A percentile compares a stretch with the other conserved stretches of the same genome.
Evolutionary conservation across 2,888 invertebrate species (phyloP).

Genomic region (Drosophila falleni): DNA sequence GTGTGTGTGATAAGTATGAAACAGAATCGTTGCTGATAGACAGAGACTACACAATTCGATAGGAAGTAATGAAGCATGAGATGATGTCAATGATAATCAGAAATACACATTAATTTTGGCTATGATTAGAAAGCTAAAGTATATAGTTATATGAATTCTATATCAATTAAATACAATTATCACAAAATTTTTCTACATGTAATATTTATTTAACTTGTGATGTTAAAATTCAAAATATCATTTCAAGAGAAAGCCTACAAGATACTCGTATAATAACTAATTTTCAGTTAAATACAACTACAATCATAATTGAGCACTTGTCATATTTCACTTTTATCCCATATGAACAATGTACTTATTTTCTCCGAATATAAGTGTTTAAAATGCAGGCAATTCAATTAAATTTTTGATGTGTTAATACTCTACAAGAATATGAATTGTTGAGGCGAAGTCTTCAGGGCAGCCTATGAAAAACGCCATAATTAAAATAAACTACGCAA

Average conservation of each 20-base stretch:
- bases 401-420: neutral
- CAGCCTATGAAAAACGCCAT: too few species aligned
- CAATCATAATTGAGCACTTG: neutral
- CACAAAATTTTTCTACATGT: neutral
- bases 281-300: neutral
- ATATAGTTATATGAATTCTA: neutral
- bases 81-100: slow-evolving; percentile 24
- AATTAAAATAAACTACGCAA: too few species aligned
- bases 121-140: neutral
- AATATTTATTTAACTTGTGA: neutral
- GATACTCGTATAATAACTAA: too few species aligned
- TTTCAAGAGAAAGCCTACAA: too few species aligned
- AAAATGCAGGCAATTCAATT: neutral
- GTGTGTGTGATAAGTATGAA: slow-evolving; percentile 35
- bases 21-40: slow-evolving; percentile 20
- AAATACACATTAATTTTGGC: slow-evolving; percentile 14
- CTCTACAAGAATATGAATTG: too few species aligned
- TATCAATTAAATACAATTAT: neutral
- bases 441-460: too few species aligned
- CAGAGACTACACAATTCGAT: slow-evolving; percentile 13
- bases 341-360: neutral
- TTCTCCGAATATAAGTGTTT: neutral
- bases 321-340: neutral
- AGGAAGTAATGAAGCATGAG: slow-evolving; percentile 10
- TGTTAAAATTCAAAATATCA: neutral